A percentile compares a stretch with the other conserved stretches of the same genome.
Conservation (phyloP, 2,888 invertebrate genomes). For the Trichopria drosophilae region DNA sequence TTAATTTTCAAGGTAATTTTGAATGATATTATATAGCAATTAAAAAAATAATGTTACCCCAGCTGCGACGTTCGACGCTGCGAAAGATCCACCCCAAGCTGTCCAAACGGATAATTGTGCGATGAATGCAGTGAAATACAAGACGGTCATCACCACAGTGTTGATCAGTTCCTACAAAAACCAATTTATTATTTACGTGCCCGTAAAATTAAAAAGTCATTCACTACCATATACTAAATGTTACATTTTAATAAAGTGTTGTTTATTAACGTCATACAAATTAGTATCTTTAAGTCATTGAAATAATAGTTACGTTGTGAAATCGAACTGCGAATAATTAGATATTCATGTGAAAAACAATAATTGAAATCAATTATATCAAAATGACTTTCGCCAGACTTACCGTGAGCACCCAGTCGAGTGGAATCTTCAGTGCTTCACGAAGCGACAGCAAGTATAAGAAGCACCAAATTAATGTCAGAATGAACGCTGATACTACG, state of each 20-base stretch:
- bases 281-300: too few species aligned
- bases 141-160: slow-evolving; percentile 68
- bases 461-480: slow-evolving; percentile 78
- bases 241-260: not conserved
- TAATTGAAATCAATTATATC: too few species aligned
- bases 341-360: too few species aligned
- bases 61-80: slow-evolving; percentile 69
- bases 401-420: slow-evolving; percentile 84
- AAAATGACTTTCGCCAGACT: too few species aligned
- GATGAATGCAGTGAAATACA: slow-evolving; percentile 81
- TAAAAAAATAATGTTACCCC: slow-evolving; percentile 66
- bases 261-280: not conserved
- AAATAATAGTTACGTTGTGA: too few species aligned
- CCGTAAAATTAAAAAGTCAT: not conserved
- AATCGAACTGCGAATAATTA: too few species aligned
- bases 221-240: not conserved
- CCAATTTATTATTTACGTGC: not conserved
- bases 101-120: slow-evolving; percentile 72
- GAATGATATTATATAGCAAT: not conserved
- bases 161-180: slow-evolving; percentile 78
- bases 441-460: slow-evolving; percentile 79
- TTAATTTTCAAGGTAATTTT: not conserved
- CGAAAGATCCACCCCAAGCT: slow-evolving; percentile 42
- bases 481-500: slow-evolving; percentile 79
- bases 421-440: slow-evolving; percentile 73